Evolutionary conservation across 2,113 vertebrate genomes (phyloP).

Genomic region (Eublepharis macularius): DNA sequence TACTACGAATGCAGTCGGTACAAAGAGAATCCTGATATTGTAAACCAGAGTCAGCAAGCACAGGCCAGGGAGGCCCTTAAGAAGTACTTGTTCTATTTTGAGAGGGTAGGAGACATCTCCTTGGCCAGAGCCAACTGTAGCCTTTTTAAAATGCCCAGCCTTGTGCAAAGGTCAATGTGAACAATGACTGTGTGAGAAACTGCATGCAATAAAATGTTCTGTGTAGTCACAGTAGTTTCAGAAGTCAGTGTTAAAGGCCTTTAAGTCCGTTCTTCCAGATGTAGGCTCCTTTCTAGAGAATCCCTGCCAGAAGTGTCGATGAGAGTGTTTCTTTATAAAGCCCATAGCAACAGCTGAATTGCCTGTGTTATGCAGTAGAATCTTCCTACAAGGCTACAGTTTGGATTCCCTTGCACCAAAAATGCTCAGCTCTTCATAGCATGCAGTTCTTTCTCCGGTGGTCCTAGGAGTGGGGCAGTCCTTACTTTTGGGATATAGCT

Average conservation of each 20-base stretch:
- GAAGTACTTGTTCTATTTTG: slow-evolving; percentile 99
- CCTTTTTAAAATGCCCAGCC: slow-evolving; percentile 67
- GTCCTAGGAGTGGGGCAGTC: no score
- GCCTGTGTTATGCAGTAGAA: not conserved
- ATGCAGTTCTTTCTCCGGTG: not conserved
- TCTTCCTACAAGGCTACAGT: slow-evolving; percentile 18
- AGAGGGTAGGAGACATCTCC: slow-evolving; percentile 86
- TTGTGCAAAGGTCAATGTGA: slow-evolving; percentile 65
- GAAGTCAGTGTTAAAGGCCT: slow-evolving; percentile 5
- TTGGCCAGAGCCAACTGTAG: slow-evolving; percentile 64
- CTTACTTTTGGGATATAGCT: no score
- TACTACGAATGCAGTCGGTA: slow-evolving; percentile 99
- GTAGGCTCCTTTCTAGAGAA: slow-evolving; percentile 4
- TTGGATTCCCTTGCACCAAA: not conserved
- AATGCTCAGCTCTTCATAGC: not conserved
- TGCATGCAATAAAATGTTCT: slow-evolving; percentile 33
- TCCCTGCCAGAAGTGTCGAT: slow-evolving; percentile 12
- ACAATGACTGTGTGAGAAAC: slow-evolving; percentile 52
- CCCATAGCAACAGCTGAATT: not conserved
- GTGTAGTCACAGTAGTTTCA: slow-evolving; percentile 21
- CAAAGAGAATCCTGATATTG: slow-evolving; percentile 99
- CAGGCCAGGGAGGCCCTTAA: slow-evolving; percentile 98
- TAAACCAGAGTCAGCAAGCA: slow-evolving; percentile 99
- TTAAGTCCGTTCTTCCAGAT: slow-evolving; percentile 8
- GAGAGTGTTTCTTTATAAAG: not conserved